Base-by-base conservation (phyloP, 2,113 vertebrate genomes). In the Anguilla japonica region DNA sequence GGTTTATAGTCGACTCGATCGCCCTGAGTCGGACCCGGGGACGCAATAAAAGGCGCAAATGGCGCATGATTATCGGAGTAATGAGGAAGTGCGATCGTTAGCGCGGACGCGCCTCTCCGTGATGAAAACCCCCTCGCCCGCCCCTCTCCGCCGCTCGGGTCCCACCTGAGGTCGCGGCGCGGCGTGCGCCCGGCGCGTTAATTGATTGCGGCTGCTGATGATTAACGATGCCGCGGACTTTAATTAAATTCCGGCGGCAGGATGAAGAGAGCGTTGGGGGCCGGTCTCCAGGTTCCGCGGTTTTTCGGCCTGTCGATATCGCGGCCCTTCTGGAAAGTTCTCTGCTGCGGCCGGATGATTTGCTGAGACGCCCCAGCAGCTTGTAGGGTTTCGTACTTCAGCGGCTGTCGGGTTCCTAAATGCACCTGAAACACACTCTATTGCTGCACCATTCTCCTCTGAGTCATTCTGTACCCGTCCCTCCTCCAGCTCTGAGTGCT, bases 161-260 rank as follows among this genome's bases (percentile, higher is more conserved):
- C 88, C 91, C 92, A 94, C 93, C 93, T 92, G 93, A 93, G 94
- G 93, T 94, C 91, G 91, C 81, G 41, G 86, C 53, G 15, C 82
- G 43, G 78, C 88, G 89, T 81, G 86, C 67, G 88, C 85, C 89
- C 79, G 85, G 43, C 87, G 15, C 88, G 91, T 92, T 92, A 94
- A 96, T 94, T 93, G 94, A 95, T 95, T 92, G 92, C 87, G 89
- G 93, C 88, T 87, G 91, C 85, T 91, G 88, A 90, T 95, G 95
- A 96, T 94, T 94, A 94, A 95, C 90, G 92, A 93, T 92, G 86
- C 53, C 90, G 86, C 91, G 89, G 91, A 90, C 90, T 93, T 88
- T 93, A 95, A 96, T 96, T 94, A 95, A 94, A 95, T 92, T 90
- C 92, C 93, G 91, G 41, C 91, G 90, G 85, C 87, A 90, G 91